These are phyloP conservation scores for Salvator merianae DNA, from an alignment of 2,113 vertebrate species.

Conservation along the genomic window DNA sequence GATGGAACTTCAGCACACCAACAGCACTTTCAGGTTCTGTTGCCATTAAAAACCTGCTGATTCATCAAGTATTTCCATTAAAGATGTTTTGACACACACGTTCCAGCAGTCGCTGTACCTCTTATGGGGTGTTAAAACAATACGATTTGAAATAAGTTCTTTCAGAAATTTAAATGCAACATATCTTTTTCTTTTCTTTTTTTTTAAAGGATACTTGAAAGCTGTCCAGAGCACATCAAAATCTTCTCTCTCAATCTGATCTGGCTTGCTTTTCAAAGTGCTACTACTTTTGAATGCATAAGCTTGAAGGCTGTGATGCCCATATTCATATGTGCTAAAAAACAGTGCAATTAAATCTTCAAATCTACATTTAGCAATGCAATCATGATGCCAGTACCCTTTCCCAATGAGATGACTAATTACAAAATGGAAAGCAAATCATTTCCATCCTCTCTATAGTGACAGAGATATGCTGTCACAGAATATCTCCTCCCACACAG, in stretches of 20 bases:
- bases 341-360: constrained; percentile 46
- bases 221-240: constrained; percentile 43
- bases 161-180: no score
- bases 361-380: constrained; percentile 51
- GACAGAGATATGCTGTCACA: constrained; percentile 10
- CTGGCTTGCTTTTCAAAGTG: constrained; percentile 41
- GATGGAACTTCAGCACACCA: no score
- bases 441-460: constrained; percentile 33
- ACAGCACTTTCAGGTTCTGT: no score
- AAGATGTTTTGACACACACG: not conserved
- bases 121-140: not conserved
- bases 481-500: not conserved
- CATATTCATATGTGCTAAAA: constrained; percentile 56
- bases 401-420: constrained; percentile 60
- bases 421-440: constrained; percentile 53
- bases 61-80: not conserved
- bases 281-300: constrained; percentile 44
- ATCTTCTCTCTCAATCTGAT: constrained; percentile 49
- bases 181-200: constrained; percentile 11
- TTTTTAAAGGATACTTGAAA: constrained; percentile 1
- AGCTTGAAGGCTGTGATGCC: constrained; percentile 50
- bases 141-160: constrained; percentile 12
- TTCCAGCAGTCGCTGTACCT: not conserved
- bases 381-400: constrained; percentile 61
- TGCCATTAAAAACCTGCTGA: not conserved